These are phyloP conservation scores for Merluccius polli DNA, from an alignment of 2,797 vertebrate genomes.

Conservation along the genomic window DNA sequence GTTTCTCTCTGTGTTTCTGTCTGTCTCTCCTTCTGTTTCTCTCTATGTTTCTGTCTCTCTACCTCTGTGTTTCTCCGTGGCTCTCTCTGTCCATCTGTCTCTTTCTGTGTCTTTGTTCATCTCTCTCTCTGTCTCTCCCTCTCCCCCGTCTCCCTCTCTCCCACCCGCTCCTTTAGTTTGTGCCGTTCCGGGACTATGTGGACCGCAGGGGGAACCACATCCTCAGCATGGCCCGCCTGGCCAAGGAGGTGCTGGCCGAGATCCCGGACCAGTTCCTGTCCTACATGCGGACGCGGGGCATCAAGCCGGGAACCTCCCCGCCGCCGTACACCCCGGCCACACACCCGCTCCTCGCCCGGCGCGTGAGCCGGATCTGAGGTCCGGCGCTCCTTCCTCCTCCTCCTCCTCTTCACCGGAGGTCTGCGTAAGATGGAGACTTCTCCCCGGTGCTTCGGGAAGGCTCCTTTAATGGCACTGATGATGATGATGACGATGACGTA, in stretches of 20 bases:
- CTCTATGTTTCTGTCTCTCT: not conserved
- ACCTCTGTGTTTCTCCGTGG: conserved; percentile 1
- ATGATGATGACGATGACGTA: not conserved
- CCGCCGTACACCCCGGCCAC: conserved; percentile 78
- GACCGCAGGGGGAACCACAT: conserved; percentile 92
- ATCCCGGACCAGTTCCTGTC: conserved; percentile 97
- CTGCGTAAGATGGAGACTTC: conserved; percentile 29
- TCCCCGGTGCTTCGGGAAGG: not conserved
- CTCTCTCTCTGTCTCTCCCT: not conserved
- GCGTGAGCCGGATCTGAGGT: conserved; percentile 91
- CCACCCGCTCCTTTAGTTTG: conserved; percentile 75
- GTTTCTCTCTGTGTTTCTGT: not conserved
- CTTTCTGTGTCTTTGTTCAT: not conserved
- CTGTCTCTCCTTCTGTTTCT: not conserved
- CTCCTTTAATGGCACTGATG: not conserved
- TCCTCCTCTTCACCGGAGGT: conserved; percentile 37
- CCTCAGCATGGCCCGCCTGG: conserved; percentile 93
- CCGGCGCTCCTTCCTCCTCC: conserved; percentile 4
- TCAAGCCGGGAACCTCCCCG: conserved; percentile 87
- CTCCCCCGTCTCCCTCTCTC: not conserved
- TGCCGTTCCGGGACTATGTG: conserved; percentile 95
- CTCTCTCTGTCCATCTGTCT: not conserved
- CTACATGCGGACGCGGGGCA: conserved; percentile 93
- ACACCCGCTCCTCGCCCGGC: conserved; percentile 68
- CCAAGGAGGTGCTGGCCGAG: conserved; percentile 94